phyloP scores from a whole-genome alignment of 2,888 invertebrate species.

The Lithophane leautieri region DNA sequence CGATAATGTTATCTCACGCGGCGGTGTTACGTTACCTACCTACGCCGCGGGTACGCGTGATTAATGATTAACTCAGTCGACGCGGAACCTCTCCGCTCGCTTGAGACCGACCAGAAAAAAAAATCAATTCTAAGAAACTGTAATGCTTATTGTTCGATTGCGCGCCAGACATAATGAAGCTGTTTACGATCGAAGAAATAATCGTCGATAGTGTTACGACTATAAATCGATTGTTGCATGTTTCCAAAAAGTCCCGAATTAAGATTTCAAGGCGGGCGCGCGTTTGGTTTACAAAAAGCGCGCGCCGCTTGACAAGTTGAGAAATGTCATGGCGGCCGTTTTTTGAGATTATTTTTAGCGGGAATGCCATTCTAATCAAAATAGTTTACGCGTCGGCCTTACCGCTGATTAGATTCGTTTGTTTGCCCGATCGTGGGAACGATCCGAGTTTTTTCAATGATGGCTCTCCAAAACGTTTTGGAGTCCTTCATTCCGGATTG shows the following conservation, averaged over 20 bases:
- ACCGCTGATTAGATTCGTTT: constrained; percentile 74
- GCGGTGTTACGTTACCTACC: constrained; percentile 85
- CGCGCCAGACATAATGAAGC: constrained; percentile 80
- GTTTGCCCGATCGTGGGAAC: constrained; percentile 81
- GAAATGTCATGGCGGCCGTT: constrained; percentile 84
- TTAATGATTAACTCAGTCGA: constrained; percentile 81
- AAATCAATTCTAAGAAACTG: constrained; percentile 75
- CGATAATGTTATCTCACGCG: constrained; percentile 86
- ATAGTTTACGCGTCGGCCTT: constrained; percentile 87
- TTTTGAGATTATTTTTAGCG: constrained; percentile 83
- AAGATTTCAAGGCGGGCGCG: constrained; percentile 87
- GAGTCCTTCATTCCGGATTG: constrained; percentile 68
- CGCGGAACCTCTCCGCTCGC: constrained; percentile 74
- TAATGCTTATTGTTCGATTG: constrained; percentile 66
- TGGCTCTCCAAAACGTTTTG: constrained; percentile 64
- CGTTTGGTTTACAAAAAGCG: constrained; percentile 83
- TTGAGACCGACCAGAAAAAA: constrained; percentile 70
- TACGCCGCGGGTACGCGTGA: constrained; percentile 77
- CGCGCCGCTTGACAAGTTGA: constrained; percentile 85
- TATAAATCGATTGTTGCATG: constrained; percentile 79
- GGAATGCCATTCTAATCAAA: constrained; percentile 90
- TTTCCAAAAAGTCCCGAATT: constrained; percentile 82
- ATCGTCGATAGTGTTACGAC: constrained; percentile 79
- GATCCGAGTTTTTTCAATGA: constrained; percentile 72
- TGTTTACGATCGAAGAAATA: constrained; percentile 79